Evolutionary conservation across 2,888 invertebrate genomes (phyloP).

Genomic region (Cloeon dipterum): DNA sequence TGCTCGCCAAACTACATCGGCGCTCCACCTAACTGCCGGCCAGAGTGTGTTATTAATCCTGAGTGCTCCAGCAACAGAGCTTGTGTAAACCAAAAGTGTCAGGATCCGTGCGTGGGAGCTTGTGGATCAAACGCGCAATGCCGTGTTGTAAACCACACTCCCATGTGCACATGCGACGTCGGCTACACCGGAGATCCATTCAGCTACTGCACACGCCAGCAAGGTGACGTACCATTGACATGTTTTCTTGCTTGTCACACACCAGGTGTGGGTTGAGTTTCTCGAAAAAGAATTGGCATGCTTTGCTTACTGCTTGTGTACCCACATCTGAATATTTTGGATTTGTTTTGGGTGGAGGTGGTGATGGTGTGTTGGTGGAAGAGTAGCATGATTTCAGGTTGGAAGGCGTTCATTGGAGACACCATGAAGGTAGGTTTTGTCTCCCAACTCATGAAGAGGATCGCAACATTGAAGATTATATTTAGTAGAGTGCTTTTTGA

Average conservation of each 20-base stretch:
- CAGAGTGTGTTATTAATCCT: conserved; percentile 9
- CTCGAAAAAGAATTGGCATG: neutral
- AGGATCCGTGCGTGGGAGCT: conserved; percentile 11
- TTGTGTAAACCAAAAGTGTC: conserved; percentile 9
- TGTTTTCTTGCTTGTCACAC: neutral
- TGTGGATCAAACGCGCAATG: conserved; percentile 13
- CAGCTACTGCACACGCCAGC: conserved; percentile 23
- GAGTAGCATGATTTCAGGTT: neutral
- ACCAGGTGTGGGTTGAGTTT: neutral
- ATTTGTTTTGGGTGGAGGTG: too few species aligned
- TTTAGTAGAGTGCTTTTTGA: too few species aligned
- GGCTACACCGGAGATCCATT: conserved; percentile 63
- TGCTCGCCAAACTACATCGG: conserved; percentile 14
- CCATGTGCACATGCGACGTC: conserved; percentile 58
- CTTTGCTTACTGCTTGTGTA: conserved; percentile 2
- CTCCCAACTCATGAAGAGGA: too few species aligned
- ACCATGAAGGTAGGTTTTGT: conserved; percentile 1
- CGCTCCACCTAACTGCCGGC: conserved; percentile 8
- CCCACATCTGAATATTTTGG: neutral
- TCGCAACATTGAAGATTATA: too few species aligned
- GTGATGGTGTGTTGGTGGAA: neutral
- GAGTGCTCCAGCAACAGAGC: conserved; percentile 10
- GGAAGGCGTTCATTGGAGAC: neutral
- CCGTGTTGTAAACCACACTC: conserved; percentile 14
- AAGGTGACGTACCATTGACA: conserved; percentile 1